Evolutionary conservation across 2,888 invertebrate genomes (phyloP).

Genomic region (Exocentrus adspersus): DNA sequence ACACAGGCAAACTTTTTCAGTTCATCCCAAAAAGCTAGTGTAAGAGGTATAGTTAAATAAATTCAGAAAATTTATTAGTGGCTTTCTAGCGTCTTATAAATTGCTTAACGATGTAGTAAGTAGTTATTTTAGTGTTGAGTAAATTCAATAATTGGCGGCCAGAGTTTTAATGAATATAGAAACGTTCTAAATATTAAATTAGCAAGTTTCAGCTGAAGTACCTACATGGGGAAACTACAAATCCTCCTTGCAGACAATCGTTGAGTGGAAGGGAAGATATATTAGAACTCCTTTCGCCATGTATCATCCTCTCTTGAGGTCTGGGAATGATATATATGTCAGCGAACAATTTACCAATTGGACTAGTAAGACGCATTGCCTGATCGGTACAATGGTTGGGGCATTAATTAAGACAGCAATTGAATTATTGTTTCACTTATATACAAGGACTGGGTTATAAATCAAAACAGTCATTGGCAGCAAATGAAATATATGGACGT

Average conservation of each 20-base stretch:
- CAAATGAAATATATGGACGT: neutral
- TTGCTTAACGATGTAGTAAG: too few species aligned
- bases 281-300: constrained; percentile 53
- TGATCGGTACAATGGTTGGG: constrained; percentile 35
- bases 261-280: constrained; percentile 48
- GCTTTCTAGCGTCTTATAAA: too few species aligned
- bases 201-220: constrained; percentile 21
- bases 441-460: neutral
- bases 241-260: constrained; percentile 36
- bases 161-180: neutral
- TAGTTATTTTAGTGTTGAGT: too few species aligned
- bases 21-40: too few species aligned
- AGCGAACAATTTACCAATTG: constrained; percentile 56
- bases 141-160: too few species aligned
- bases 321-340: constrained; percentile 57
- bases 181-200: neutral
- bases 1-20: too few species aligned
- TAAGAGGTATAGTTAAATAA: too few species aligned
- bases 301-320: constrained; percentile 56
- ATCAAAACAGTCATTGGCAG: neutral
- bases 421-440: constrained; percentile 27
- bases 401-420: constrained; percentile 41
- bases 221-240: constrained; percentile 34
- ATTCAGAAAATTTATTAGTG: too few species aligned
- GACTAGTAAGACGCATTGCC: constrained; percentile 46